Evolutionary conservation across 2,888 invertebrate species (phyloP).

Genomic region (Ischnura elegans): DNA sequence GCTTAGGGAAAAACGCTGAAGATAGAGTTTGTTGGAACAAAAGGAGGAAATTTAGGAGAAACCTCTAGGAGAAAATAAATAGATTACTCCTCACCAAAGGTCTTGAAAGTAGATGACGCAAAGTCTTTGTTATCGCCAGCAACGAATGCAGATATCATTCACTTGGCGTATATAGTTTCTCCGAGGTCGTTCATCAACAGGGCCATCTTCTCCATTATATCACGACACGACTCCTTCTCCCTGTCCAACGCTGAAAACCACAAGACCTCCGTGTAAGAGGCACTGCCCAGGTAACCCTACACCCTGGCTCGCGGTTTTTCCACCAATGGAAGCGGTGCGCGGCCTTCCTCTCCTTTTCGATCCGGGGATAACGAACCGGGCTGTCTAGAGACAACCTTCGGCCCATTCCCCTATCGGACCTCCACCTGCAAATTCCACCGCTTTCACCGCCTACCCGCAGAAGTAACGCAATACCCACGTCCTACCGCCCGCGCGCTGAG

Average conservation of each 20-base stretch:
- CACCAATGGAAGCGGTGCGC: neutral
- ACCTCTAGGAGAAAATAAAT: too few relatives aligned
- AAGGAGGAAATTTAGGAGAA: too few relatives aligned
- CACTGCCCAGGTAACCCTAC: neutral
- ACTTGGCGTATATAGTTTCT: neutral
- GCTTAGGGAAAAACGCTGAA: too few relatives aligned
- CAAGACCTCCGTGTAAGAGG: conserved; percentile 26
- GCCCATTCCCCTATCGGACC: neutral
- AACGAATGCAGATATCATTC: neutral
- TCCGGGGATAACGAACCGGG: neutral
- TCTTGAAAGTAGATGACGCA: too few relatives aligned
- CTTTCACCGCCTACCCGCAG: neutral
- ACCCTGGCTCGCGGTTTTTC: neutral
- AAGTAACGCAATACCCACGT: neutral
- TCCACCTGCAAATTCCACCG: neutral
- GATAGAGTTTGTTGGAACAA: too few relatives aligned
- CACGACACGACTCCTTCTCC: neutral
- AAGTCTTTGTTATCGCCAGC: too few relatives aligned
- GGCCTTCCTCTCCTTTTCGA: neutral
- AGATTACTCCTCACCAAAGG: too few relatives aligned
- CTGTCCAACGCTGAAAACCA: neutral
- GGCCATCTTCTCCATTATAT: neutral
- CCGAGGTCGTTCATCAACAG: neutral
- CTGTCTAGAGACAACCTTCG: neutral
- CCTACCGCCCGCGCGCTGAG: neutral